Conservation (phyloP, 2,888 invertebrate genomes). For the Drosophila diplacantha region DNA sequence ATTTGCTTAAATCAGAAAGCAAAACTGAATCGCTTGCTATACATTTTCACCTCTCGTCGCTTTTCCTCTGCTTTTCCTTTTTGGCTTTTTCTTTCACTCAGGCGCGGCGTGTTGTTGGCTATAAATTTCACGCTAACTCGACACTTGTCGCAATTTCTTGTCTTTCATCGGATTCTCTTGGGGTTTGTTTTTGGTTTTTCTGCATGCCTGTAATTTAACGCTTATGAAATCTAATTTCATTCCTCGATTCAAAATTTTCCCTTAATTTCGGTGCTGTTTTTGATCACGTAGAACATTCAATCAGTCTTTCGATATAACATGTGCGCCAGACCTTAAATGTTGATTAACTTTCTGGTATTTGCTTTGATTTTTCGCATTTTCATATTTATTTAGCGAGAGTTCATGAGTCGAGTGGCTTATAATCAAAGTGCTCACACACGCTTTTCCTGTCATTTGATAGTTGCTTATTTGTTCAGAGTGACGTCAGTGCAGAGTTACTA, state of each 20-base stretch:
- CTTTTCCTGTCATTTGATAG: conserved; percentile 37
- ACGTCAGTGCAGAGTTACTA: conserved; percentile 13
- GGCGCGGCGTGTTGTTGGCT: conserved; percentile 30
- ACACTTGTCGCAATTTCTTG: conserved; percentile 55
- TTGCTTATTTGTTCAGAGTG: conserved; percentile 5
- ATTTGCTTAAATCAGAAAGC: conserved; percentile 65
- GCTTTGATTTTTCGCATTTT: conserved; percentile 20
- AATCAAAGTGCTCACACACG: conserved; percentile 45
- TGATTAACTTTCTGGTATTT: conserved; percentile 6
- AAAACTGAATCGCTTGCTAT: conserved; percentile 27
- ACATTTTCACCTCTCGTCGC: conserved; percentile 20
- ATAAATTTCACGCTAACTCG: conserved; percentile 71
- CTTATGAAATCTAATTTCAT: conserved; percentile 15
- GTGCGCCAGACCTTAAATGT: too few relatives aligned
- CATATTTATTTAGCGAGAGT: conserved; percentile 17
- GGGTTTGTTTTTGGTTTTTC: neutral
- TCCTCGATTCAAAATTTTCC: conserved; percentile 13
- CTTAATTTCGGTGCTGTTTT: conserved; percentile 4
- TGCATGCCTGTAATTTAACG: neutral
- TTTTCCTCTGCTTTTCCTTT: conserved; percentile 20
- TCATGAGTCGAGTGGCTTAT: conserved; percentile 32
- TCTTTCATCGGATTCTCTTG: conserved; percentile 14
- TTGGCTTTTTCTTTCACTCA: conserved; percentile 24
- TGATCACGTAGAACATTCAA: conserved; percentile 13
- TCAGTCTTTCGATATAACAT: conserved; percentile 2